Percentiles rank a stretch among this genome's conserved stretches.
phyloP scores from a whole-genome alignment of 2,888 invertebrate genomes.

The Drosophila formosana region DNA sequence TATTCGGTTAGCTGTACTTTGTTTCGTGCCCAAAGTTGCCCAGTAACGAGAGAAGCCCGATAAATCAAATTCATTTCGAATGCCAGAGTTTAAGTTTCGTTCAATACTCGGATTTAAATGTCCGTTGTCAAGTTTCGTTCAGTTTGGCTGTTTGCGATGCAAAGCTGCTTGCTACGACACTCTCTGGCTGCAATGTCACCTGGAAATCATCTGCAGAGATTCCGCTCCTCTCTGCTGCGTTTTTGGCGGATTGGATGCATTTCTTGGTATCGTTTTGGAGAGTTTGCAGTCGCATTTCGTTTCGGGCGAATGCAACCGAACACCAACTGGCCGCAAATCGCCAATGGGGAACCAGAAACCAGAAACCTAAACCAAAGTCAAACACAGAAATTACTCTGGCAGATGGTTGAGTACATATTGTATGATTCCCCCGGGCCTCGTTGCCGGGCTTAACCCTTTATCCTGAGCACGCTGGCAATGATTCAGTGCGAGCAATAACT shows the following conservation, averaged over 20 bases:
- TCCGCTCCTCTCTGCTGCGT: constrained; percentile 7
- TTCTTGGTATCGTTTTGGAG: constrained; percentile 26
- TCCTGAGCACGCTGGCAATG: neutral
- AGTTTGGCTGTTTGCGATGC: neutral
- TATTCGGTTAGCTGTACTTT: neutral
- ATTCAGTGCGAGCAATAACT: constrained; percentile 25
- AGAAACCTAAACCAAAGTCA: constrained; percentile 4
- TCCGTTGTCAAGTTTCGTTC: neutral
- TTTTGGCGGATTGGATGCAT: neutral
- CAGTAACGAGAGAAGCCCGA: neutral
- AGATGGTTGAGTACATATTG: constrained; percentile 1
- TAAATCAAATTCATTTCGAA: neutral
- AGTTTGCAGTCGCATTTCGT: constrained; percentile 12
- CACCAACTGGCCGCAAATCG: constrained; percentile 15
- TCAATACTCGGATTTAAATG: neutral
- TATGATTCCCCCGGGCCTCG: constrained; percentile 28
- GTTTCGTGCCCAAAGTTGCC: neutral
- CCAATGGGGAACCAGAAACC: constrained; percentile 3
- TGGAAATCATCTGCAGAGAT: too few species aligned
- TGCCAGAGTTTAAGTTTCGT: neutral
- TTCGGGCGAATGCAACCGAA: constrained; percentile 39
- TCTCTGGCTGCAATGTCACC: neutral
- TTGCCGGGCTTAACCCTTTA: neutral
- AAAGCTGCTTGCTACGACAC: neutral
- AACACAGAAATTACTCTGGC: constrained; percentile 13